Percentiles rank a stretch among this genome's conserved stretches.
phyloP scores from a whole-genome alignment of 2,888 invertebrate genomes.

The Conus canariensis region DNA sequence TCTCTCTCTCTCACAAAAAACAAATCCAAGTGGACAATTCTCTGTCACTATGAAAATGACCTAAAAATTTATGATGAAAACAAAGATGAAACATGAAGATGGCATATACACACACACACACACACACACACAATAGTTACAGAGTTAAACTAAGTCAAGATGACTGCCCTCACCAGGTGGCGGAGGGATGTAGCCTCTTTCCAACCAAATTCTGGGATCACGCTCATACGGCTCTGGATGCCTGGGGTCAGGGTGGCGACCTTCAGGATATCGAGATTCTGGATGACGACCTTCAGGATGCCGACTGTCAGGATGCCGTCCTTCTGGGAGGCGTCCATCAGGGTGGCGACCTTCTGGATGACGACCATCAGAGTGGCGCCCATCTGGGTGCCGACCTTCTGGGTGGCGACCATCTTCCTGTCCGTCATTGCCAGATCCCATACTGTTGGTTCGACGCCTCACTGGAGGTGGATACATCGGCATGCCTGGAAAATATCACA shows the following conservation, averaged over 20 bases:
- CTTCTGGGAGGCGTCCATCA: slow-evolving; percentile 54
- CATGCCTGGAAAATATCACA: slow-evolving; percentile 63
- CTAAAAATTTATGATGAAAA: too few relatives aligned
- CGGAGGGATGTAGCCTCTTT: slow-evolving; percentile 62
- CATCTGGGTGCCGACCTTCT: slow-evolving; percentile 68
- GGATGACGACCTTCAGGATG: slow-evolving; percentile 55
- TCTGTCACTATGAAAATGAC: too few relatives aligned
- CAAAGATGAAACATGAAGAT: too few relatives aligned
- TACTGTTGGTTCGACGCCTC: slow-evolving; percentile 71
- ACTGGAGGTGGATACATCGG: slow-evolving; percentile 72
- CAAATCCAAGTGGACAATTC: too few relatives aligned
- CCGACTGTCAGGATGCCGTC: slow-evolving; percentile 66
- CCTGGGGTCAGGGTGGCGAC: slow-evolving; percentile 58
- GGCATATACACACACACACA: too few relatives aligned
- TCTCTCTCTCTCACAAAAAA: too few relatives aligned
- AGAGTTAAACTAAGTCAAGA: too few relatives aligned
- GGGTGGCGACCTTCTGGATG: slow-evolving; percentile 63
- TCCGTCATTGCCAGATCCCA: slow-evolving; percentile 68
- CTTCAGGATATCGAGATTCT: slow-evolving; percentile 69
- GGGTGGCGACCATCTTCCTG: slow-evolving; percentile 67
- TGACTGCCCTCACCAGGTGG: slow-evolving; percentile 51
- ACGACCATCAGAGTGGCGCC: slow-evolving; percentile 64
- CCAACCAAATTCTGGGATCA: slow-evolving; percentile 64
- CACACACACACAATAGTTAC: too few relatives aligned
- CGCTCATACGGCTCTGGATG: slow-evolving; percentile 67